These are phyloP conservation scores for Muscicapa striata DNA, from an alignment of 2,797 vertebrate species.

Conservation along the genomic window DNA sequence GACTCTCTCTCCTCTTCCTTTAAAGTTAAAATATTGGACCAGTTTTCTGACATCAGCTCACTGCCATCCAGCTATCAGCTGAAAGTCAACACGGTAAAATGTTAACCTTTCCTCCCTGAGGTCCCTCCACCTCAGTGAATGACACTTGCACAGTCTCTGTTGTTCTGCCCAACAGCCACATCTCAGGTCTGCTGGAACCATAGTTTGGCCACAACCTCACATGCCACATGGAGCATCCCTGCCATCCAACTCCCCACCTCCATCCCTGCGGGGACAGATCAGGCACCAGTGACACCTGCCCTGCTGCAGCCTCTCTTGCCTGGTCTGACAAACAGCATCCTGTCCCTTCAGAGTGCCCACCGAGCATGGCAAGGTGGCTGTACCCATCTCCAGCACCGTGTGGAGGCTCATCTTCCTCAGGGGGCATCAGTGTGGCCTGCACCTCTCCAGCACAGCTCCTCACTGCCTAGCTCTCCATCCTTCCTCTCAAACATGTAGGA, in stretches of 20 bases:
- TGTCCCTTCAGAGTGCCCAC: rapidly evolving
- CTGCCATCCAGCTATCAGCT: constrained; percentile 27
- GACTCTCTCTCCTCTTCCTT: constrained; percentile 16
- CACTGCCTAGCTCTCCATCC: background rate
- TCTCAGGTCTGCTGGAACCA: background rate
- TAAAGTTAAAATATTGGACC: constrained; percentile 38
- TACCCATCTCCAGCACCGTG: background rate
- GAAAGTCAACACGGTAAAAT: background rate
- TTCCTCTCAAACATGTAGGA: rapidly evolving
- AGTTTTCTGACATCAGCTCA: constrained; percentile 37
- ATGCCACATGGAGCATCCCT: rapidly evolving
- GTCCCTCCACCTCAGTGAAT: background rate
- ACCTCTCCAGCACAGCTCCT: background rate
- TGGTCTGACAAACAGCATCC: background rate
- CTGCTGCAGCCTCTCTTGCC: background rate
- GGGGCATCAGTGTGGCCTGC: rapidly evolving
- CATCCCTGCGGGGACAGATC: background rate
- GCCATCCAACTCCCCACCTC: background rate
- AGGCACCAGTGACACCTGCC: background rate
- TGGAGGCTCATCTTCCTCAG: background rate
- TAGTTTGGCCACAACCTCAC: background rate
- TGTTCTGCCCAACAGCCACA: background rate
- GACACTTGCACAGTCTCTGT: background rate
- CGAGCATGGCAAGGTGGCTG: rapidly evolving
- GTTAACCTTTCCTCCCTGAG: background rate